These are phyloP conservation scores for Pholis gunnellus DNA, from an alignment of 2,113 vertebrate genomes.

Conservation along the genomic window DNA sequence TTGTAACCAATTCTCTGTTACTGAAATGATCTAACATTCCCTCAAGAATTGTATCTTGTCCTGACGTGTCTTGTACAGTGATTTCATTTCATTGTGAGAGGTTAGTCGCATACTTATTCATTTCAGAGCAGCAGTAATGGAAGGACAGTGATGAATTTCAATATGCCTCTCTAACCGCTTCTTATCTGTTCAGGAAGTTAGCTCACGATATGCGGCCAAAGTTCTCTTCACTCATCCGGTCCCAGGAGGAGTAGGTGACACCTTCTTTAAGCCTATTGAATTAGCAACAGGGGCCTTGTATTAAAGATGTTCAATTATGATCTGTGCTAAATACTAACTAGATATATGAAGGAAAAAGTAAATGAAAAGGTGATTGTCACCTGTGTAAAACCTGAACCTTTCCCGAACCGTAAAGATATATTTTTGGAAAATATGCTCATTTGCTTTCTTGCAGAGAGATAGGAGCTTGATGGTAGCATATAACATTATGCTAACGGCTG, in stretches of 20 bases:
- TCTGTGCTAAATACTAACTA: neutral
- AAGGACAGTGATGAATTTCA: slow-evolving; percentile 29
- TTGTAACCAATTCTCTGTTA: neutral
- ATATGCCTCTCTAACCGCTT: slow-evolving; percentile 6
- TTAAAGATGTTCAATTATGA: neutral
- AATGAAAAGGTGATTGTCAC: neutral
- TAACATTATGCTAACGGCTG: neutral
- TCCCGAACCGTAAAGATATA: neutral
- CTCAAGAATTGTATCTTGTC: neutral
- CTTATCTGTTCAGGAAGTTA: slow-evolving; percentile 7
- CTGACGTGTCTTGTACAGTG: neutral
- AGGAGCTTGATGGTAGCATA: neutral
- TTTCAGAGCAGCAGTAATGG: slow-evolving; percentile 16
- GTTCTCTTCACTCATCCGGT: neutral
- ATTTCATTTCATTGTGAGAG: neutral
- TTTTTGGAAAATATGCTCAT: neutral
- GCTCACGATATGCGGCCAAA: slow-evolving; percentile 14
- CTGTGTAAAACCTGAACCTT: neutral
- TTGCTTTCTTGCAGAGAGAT: neutral
- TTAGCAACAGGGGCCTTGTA: neutral
- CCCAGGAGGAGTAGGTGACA: neutral
- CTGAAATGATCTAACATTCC: neutral
- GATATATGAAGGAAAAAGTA: neutral
- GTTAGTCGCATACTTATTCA: neutral
- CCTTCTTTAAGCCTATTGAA: neutral